phyloP scores from a whole-genome alignment of 2,113 vertebrate species.

The Halcyon malimbica region DNA sequence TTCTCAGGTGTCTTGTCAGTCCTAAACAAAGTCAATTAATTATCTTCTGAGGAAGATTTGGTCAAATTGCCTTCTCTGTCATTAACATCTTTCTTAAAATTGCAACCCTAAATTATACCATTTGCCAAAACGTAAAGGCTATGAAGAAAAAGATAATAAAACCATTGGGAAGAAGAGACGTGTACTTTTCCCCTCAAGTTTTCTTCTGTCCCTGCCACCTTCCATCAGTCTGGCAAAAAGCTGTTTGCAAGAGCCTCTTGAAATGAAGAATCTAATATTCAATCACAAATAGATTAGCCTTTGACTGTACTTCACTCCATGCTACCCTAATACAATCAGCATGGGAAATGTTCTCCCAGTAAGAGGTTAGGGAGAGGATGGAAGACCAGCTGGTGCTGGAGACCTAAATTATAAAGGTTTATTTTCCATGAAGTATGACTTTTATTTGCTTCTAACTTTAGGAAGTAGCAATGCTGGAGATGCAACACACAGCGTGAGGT shows the following conservation, averaged over 20 bases:
- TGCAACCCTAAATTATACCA: background rate
- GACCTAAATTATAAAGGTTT: conserved; percentile 6
- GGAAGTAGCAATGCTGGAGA: background rate
- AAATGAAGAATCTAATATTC: conserved; percentile 47
- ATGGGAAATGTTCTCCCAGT: conserved; percentile 8
- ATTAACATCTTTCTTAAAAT: background rate
- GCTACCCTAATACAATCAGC: conserved; percentile 20
- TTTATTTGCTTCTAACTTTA: conserved; percentile 19
- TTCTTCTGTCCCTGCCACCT: background rate
- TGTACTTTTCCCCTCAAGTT: background rate
- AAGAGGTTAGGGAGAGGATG: conserved; percentile 3
- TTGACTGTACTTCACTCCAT: conserved; percentile 24
- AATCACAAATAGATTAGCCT: conserved; percentile 55
- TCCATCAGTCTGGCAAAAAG: conserved; percentile 25
- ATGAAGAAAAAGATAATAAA: background rate
- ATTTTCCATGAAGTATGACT: conserved; percentile 10
- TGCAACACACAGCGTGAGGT: background rate
- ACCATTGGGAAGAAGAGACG: background rate
- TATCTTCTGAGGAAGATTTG: background rate
- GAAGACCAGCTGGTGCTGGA: conserved; percentile 15
- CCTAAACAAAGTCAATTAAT: background rate
- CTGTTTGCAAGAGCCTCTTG: conserved; percentile 39
- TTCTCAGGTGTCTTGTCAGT: background rate
- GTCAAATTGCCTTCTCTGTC: background rate
- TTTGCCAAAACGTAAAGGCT: background rate